Evolutionary conservation across 2,797 vertebrate species (phyloP).

Genomic region (Lates japonicus): DNA sequence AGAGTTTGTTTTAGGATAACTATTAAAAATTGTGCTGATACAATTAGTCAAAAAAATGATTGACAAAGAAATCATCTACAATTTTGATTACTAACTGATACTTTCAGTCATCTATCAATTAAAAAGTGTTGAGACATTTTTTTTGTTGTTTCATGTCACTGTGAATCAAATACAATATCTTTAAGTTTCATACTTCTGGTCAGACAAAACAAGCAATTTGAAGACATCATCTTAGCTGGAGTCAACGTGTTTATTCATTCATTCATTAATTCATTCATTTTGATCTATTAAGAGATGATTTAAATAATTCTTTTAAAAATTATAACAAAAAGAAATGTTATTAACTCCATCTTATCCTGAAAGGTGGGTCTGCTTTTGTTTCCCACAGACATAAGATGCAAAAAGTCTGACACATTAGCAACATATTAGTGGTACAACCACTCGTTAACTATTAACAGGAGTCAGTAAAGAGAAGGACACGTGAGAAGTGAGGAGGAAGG

Average conservation of each 20-base stretch:
- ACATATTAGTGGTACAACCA: slow-evolving; percentile 27
- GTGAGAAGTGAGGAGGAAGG: slow-evolving; percentile 20
- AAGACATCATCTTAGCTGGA: too few relatives aligned
- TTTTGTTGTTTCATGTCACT: not conserved
- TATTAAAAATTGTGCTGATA: not conserved
- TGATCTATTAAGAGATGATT: too few relatives aligned
- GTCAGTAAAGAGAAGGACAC: slow-evolving; percentile 19
- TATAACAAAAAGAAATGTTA: not conserved
- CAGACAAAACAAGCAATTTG: too few relatives aligned
- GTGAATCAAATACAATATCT: not conserved
- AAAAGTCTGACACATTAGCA: slow-evolving; percentile 11
- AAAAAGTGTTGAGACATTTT: too few relatives aligned
- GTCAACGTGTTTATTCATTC: not conserved
- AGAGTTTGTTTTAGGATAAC: not conserved
- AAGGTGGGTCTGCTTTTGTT: not conserved
- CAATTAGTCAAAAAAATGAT: not conserved
- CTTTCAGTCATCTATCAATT: too few relatives aligned
- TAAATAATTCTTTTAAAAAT: not conserved
- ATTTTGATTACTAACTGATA: too few relatives aligned
- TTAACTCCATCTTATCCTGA: not conserved
- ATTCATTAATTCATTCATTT: too few relatives aligned
- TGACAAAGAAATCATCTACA: not conserved
- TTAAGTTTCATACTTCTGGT: not conserved
- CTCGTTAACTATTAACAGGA: slow-evolving; percentile 43
- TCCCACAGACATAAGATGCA: not conserved